Evolutionary conservation across 2,113 vertebrate species (phyloP).

Genomic region (Jaculus jaculus): DNA sequence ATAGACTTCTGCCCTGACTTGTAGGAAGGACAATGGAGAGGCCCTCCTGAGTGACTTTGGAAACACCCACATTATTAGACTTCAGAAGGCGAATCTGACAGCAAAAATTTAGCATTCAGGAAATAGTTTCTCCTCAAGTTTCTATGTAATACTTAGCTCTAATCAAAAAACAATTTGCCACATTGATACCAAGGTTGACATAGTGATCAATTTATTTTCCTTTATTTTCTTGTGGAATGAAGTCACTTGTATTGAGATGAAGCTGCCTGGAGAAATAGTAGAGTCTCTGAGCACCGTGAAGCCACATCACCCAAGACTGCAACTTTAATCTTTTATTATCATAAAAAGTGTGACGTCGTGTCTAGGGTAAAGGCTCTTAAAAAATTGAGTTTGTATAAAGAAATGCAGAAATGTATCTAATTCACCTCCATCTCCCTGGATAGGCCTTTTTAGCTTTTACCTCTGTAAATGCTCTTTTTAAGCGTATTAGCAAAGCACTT

Average conservation of each 20-base stretch:
- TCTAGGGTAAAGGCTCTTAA: slow-evolving; percentile 71
- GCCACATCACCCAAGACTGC: neutral
- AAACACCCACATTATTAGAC: slow-evolving; percentile 1
- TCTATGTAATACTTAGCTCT: slow-evolving; percentile 55
- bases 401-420: slow-evolving; percentile 63
- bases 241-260: slow-evolving; percentile 51
- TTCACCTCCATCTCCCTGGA: slow-evolving; percentile 58
- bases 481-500: slow-evolving; percentile 56
- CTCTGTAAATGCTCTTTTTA: slow-evolving; percentile 51
- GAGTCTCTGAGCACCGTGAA: slow-evolving; percentile 59
- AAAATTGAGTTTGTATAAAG: slow-evolving; percentile 76
- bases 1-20: neutral
- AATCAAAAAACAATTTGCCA: slow-evolving; percentile 38
- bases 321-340: slow-evolving; percentile 72
- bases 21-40: neutral
- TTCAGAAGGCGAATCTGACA: neutral
- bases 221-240: slow-evolving; percentile 52
- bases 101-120: slow-evolving; percentile 31
- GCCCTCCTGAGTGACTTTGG: neutral
- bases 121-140: neutral
- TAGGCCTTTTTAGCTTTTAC: slow-evolving; percentile 61
- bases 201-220: slow-evolving; percentile 60
- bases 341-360: slow-evolving; percentile 59
- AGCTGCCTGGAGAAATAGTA: slow-evolving; percentile 61
- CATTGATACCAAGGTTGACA: neutral